Evolutionary conservation across 2,113 vertebrate species (phyloP), one percentile per base, ranked within the genome.

Genomic region (Asarcornis scutulata): DNA sequence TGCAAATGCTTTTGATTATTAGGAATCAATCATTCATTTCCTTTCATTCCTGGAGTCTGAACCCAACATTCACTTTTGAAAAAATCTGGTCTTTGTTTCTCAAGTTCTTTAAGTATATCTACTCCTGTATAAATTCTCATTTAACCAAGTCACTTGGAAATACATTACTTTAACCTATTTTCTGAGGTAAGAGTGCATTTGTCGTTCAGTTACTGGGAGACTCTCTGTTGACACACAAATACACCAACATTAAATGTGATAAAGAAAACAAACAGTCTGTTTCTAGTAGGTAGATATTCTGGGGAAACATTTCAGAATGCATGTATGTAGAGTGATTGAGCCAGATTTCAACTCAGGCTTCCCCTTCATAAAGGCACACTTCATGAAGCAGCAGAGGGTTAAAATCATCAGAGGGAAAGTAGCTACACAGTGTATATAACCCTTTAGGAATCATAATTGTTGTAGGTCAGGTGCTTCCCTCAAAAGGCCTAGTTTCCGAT

Each of bases 1-100:
- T 92, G 91, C 98, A 98, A 98, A 97, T 98, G 98, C 97, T 96
- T 98, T 97, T 97, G 95, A 98, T 99, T 98, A 98, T 97, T 97
- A 97, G 83, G 82, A 98, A 99, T 98, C 98, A 98, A 97, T 99
- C 98, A 98, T 95, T 97, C 86, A 98, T 95, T 98, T 98, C 95
- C 94, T 97, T 86, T 90, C 16, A 4, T 59, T 93, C 66, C 80
- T 95, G 20, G 71, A 91, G 84, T 84, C 83, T 93, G 67, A 91
- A 91, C 40, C 6, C 66, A 88, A 89, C 60, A 86, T 83, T 97
- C 91, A 83, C 88, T 96, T 97, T 77, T 91, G 81, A 85, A 97
- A 93, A 94, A 83, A 97, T 55, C 75, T 80, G 50, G 34, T 88
- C 91, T 97, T 97, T 96, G 95, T 97, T 98, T 97, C 94, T 79